A percentile compares a stretch with the other conserved stretches of the same genome.
phyloP scores from a whole-genome alignment of 2,888 invertebrate species.

The Unio delphinus region DNA sequence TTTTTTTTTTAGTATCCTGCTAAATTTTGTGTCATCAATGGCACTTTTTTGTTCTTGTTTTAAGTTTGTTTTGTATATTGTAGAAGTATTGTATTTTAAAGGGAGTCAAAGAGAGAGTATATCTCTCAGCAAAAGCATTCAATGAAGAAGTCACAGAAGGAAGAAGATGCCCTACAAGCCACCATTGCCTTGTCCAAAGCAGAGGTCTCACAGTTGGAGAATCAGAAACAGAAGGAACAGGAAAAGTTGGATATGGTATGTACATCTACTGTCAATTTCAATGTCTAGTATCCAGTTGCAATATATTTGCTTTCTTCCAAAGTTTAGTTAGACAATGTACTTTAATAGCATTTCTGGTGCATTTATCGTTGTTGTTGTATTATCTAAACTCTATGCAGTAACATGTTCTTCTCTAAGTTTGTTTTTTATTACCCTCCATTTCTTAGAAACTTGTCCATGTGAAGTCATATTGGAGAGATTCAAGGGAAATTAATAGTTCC shows the following conservation, averaged over 20 bases:
- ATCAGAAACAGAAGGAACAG: slow-evolving; percentile 41
- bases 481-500: too few species aligned
- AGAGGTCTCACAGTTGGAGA: slow-evolving; percentile 47
- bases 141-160: slow-evolving; percentile 19
- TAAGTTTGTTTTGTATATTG: background rate
- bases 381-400: too few species aligned
- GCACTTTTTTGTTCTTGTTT: background rate
- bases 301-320: too few species aligned
- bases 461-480: too few species aligned
- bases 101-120: slow-evolving; percentile 60
- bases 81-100: slow-evolving; percentile 14
- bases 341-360: too few species aligned
- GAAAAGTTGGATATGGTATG: slow-evolving; percentile 48
- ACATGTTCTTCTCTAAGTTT: too few species aligned
- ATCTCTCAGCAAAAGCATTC: slow-evolving; percentile 45
- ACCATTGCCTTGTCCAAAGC: slow-evolving; percentile 46
- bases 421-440: too few species aligned
- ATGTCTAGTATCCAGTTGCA: background rate
- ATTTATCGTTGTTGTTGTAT: too few species aligned
- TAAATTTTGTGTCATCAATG: too few species aligned
- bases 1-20: too few species aligned
- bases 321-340: too few species aligned
- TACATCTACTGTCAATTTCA: background rate
- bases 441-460: too few species aligned
- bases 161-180: slow-evolving; percentile 17